These are phyloP conservation scores for Phalacrocorax aristotelis DNA, from an alignment of 2,113 vertebrate species.

Conservation along the genomic window DNA sequence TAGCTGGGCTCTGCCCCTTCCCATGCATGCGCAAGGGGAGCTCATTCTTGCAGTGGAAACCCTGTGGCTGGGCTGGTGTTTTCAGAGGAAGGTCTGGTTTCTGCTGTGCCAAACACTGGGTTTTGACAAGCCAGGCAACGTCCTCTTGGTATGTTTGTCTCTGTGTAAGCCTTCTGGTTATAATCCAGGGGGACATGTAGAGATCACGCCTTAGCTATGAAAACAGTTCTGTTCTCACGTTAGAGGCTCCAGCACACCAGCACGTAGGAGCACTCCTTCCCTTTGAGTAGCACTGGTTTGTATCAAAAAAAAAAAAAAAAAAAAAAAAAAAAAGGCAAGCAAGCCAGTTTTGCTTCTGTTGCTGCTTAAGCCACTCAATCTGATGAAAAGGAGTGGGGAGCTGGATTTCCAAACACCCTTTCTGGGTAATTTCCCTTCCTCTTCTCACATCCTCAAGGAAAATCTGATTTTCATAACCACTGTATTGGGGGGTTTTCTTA, in stretches of 20 bases:
- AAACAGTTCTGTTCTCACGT: background rate
- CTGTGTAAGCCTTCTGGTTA: background rate
- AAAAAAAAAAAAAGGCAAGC: background rate
- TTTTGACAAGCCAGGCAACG: background rate
- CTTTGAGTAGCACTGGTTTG: background rate
- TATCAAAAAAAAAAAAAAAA: background rate
- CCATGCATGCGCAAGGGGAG: rapidly evolving
- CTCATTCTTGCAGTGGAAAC: background rate
- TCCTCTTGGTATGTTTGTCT: background rate
- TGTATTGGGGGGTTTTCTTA: background rate
- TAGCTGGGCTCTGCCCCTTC: background rate
- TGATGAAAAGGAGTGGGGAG: background rate
- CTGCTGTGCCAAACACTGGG: background rate
- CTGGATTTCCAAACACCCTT: background rate
- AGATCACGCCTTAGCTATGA: background rate
- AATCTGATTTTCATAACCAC: background rate
- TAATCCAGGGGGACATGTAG: background rate
- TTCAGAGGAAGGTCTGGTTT: background rate
- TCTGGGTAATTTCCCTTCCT: background rate
- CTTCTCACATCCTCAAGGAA: background rate
- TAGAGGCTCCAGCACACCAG: background rate
- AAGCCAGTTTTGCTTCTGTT: background rate
- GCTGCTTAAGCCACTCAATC: background rate
- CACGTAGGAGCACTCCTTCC: rapidly evolving
- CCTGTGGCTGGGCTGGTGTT: background rate